These are phyloP conservation scores for Xenops minutus DNA, from an alignment of 2,797 vertebrate genomes.

Conservation along the genomic window DNA sequence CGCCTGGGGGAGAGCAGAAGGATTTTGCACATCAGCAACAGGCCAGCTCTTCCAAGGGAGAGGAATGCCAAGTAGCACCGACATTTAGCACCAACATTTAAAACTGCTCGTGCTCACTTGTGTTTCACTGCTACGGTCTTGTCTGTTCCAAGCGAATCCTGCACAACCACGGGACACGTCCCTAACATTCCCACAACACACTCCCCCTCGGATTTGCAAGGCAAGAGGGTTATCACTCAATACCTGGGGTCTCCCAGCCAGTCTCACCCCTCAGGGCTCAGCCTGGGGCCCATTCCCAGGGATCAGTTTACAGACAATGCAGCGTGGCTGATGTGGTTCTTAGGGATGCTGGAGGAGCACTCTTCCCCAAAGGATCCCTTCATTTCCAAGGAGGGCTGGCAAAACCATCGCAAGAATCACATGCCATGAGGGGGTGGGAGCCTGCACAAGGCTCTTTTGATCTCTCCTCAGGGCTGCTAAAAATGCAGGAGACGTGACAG, in stretches of 20 bases:
- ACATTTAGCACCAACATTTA: neutral
- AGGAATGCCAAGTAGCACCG: neutral
- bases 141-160: neutral
- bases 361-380: neutral
- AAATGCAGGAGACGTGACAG: neutral
- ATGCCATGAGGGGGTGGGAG: neutral
- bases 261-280: neutral
- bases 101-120: neutral
- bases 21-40: neutral
- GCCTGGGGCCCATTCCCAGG: neutral
- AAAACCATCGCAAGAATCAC: neutral
- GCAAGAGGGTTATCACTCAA: neutral
- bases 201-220: neutral
- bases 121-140: neutral
- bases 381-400: neutral
- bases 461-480: neutral
- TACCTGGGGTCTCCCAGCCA: neutral
- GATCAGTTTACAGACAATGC: neutral
- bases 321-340: neutral
- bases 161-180: accelerated
- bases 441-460: neutral
- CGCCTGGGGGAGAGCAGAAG: constrained; percentile 74
- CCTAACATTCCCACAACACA: neutral
- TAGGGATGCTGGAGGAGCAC: accelerated
- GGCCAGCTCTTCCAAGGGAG: neutral